Base-by-base conservation (phyloP, 2,888 invertebrate species). In the Clitarchus hookeri region DNA sequence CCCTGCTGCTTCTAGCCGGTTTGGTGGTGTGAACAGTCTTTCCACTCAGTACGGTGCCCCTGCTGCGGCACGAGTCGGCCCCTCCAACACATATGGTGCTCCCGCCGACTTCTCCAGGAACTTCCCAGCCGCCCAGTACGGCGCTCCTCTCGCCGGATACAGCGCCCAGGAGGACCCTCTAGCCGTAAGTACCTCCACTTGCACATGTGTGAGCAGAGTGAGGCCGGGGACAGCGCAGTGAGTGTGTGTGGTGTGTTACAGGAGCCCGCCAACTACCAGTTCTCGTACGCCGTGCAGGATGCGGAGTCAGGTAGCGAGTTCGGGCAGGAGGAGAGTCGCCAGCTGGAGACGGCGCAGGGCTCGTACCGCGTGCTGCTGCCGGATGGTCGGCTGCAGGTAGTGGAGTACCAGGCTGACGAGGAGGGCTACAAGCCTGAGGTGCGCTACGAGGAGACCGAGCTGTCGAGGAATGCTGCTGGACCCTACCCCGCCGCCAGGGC, bases 401-500 rank as follows among this genome's bases (percentile, higher is more conserved):
- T 95, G 0, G 93, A 94, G 88, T 95, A 95, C 91, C 94, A 94
- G 89, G 95, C 95, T 11, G 95, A 95, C 89, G 92, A 94, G 89
- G 92, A 94, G 83, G 95, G 95, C 0, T 95, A 94, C 92, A 93
- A 93, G 88, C 95, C 95, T 25, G 94, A 93, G 89, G 94, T 95
- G 87, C 93, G 94, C 0, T 95, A 95, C 90, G 95, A 95, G 90
- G 87, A 82, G 82, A 82, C 36, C 8, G 82, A 13, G 27, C 23
- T 36, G 36, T 82, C 82, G 16, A 27, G 36, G 82, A 9, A 12
- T 27, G 44, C 36, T 23, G 36, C 16, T 13, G 36, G 36, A 36
- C 82, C 82, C 0, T 82, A 82, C 4, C 82, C 82, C 13, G 82
- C 82, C 44, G n/a, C 82, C 82, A 82, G 82, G 82, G 82, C 82